Evolutionary conservation across 53 echinoderm and acorn worm genomes (phyloP).

Genomic region (Stichopus horrens): DNA sequence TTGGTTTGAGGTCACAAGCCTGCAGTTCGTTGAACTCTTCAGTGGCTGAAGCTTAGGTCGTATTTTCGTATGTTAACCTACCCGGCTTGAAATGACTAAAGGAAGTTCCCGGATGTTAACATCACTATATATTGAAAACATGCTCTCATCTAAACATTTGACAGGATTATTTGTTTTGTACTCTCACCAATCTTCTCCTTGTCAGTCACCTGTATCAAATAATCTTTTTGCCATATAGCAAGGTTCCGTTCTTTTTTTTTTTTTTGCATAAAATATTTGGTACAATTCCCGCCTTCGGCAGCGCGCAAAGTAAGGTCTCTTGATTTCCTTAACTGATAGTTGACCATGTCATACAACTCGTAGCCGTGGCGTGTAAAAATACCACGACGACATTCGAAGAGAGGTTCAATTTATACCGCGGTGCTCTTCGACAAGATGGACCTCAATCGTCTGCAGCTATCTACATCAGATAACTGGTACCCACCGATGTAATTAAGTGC

Average conservation of each 20-base stretch:
- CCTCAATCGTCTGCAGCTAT: slow-evolving; percentile 20
- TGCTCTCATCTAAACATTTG: too few species aligned
- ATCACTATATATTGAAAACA: too few species aligned
- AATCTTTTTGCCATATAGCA: too few species aligned
- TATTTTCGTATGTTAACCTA: too few species aligned
- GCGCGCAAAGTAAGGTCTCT: slow-evolving; percentile 1
- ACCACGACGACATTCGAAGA: not conserved
- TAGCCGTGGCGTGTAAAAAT: not conserved
- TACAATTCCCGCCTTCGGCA: slow-evolving; percentile 29
- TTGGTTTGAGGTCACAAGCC: too few species aligned
- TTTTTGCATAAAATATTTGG: slow-evolving; percentile 2
- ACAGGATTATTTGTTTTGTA: too few species aligned
- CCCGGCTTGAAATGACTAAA: too few species aligned
- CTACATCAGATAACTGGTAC: slow-evolving; percentile 31
- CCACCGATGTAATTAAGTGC: slow-evolving; percentile 41
- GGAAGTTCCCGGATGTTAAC: too few species aligned
- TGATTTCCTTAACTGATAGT: slow-evolving; percentile 1
- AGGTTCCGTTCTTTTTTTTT: not conserved
- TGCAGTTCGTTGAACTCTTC: too few species aligned
- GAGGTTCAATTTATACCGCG: slow-evolving; percentile 11
- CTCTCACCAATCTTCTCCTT: not conserved
- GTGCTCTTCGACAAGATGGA: slow-evolving; percentile 5
- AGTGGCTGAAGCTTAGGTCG: too few species aligned
- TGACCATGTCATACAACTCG: not conserved
- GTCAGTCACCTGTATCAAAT: not conserved